Evolutionary conservation across 2,797 vertebrate species (phyloP), one percentile per base, ranked within the genome.

Genomic region (Smutsia temminckii): DNA sequence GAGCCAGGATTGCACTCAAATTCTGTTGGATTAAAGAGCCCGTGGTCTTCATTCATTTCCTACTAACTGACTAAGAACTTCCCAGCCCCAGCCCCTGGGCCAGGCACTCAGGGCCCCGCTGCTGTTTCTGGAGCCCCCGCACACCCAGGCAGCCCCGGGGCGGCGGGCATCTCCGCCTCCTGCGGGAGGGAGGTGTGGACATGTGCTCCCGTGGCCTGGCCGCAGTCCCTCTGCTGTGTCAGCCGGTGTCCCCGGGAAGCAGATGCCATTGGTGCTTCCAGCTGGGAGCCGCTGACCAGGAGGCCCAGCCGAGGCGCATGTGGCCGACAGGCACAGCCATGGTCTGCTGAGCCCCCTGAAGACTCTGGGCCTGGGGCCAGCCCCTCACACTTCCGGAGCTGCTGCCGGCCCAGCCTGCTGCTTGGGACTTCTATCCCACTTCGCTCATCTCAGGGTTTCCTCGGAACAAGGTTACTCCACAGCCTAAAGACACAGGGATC

Each of bases 281-380:
- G 96, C 97, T 97, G 97, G 17, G 85, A 72, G 0, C 97, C 97
- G 97, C 97, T 96, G 97, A 90, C 18, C 3, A 80, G 69, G 75
- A 96, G 85, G 87, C 32, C 0, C 49, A 11, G 66, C 49, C 2
- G 11, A 46, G 46, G 46, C 9, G 46, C 46, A 12, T 11, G 10
- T 11, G 46, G 2, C 2, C 46, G 61, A 49, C 29, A 3, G 88
- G 40, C 1, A 11, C 59, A 51, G 79, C 11, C 6, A 32, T 37
- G 81, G 95, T 95, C 3, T 79, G 8, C 72, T 0, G 29, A 64
- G 32, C 8, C 23, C 85, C 75, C 89, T 37, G 11, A 77, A 85
- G 78, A 79, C 79, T 42, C 1, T 57, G 85, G 78, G 18, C 64
- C 3, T 3, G 49, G 21, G 68, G 51, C 34, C 17, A 2, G 42